A percentile compares a stretch with the other conserved stretches of the same genome.
phyloP scores from a whole-genome alignment of 2,113 vertebrate genomes.

The Mus spicilegus region DNA sequence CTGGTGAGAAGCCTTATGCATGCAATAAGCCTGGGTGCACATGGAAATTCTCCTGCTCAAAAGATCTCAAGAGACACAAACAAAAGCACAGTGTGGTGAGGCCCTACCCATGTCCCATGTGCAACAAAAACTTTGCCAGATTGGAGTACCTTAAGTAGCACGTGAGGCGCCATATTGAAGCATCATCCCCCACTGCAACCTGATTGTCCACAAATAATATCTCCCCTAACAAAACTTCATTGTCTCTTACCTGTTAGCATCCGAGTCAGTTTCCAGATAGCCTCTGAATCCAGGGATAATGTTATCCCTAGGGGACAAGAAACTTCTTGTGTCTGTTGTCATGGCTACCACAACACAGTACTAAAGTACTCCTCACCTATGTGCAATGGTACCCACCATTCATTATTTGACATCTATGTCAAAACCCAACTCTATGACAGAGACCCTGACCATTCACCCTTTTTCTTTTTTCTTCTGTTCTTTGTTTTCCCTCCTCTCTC shows the following conservation, averaged over 20 bases:
- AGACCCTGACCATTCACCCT: too few relatives aligned
- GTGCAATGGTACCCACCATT: too few relatives aligned
- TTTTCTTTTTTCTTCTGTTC: too few relatives aligned
- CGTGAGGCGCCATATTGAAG: neutral
- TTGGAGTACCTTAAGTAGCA: neutral
- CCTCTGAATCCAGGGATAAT: too few relatives aligned
- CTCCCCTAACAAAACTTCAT: neutral
- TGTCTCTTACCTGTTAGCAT: neutral
- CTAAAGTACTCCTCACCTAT: too few relatives aligned
- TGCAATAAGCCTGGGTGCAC: neutral
- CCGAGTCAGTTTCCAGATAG: too few relatives aligned
- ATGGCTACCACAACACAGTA: too few relatives aligned
- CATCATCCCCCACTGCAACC: fast-evolving
- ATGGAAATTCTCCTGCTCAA: neutral
- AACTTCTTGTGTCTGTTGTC: too few relatives aligned
- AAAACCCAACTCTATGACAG: too few relatives aligned
- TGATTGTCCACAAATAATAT: neutral
- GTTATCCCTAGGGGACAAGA: too few relatives aligned
- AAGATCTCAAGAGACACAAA: neutral
- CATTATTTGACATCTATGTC: too few relatives aligned
- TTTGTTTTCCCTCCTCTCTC: too few relatives aligned
- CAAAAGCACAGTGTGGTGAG: neutral
- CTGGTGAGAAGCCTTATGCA: neutral
- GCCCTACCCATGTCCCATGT: neutral
- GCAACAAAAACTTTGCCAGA: neutral